Evolutionary conservation across 2,113 vertebrate species (phyloP).

Genomic region (Junco hyemalis): DNA sequence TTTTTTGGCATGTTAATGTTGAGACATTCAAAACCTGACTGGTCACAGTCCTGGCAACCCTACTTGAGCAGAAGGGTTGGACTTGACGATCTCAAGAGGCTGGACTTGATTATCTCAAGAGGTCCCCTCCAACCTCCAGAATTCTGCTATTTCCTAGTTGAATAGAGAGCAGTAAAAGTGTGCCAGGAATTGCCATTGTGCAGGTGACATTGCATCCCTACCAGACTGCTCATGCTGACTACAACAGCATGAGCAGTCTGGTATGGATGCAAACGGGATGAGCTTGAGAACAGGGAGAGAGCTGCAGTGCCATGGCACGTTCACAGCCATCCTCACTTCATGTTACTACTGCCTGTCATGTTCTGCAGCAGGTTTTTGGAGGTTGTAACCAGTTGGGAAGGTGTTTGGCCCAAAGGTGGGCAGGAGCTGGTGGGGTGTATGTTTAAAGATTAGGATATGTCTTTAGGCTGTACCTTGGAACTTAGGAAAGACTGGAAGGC

Average conservation of each 20-base stretch:
- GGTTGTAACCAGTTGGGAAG: background rate
- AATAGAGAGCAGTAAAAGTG: background rate
- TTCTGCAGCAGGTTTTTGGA: background rate
- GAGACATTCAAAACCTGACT: background rate
- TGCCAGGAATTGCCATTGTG: background rate
- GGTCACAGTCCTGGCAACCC: background rate
- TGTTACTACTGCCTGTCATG: background rate
- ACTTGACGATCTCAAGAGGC: background rate
- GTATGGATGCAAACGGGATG: background rate
- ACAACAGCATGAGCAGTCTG: background rate
- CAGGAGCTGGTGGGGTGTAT: background rate
- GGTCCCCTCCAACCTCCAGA: background rate
- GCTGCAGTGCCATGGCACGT: background rate
- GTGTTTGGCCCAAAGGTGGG: background rate
- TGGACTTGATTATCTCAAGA: background rate
- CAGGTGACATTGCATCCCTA: background rate
- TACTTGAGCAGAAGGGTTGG: background rate
- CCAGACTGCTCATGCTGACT: background rate
- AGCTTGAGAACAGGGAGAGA: background rate
- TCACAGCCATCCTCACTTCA: background rate
- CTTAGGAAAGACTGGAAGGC: background rate
- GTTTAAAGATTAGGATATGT: background rate
- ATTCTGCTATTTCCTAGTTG: background rate
- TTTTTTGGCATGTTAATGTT: background rate
- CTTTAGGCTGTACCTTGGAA: background rate